These are phyloP conservation scores for Cyrtonyx montezumae DNA, from an alignment of 2,113 vertebrate genomes.

Conservation along the genomic window DNA sequence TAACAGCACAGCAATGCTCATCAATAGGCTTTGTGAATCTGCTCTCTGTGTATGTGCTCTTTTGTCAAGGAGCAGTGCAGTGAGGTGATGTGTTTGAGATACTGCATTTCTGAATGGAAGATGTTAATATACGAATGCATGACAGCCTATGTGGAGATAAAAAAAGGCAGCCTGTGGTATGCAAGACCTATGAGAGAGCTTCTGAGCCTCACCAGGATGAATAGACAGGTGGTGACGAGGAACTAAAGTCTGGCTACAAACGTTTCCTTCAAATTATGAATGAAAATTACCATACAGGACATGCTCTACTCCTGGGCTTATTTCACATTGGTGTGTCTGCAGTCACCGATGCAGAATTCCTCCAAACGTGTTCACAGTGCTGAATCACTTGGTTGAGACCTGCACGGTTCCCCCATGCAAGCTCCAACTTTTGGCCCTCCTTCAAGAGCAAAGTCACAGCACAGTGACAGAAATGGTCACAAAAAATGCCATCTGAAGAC, in stretches of 20 bases:
- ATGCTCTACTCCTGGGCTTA: neutral
- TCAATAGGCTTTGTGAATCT: accelerated
- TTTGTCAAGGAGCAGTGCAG: neutral
- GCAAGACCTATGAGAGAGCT: neutral
- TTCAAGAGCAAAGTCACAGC: neutral
- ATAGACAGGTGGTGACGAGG: neutral
- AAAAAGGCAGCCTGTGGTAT: neutral
- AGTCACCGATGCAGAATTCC: neutral
- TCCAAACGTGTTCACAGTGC: neutral
- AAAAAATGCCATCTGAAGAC: neutral
- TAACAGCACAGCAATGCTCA: neutral
- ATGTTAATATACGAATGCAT: slow-evolving; percentile 43
- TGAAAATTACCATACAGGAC: neutral
- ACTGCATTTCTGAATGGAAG: slow-evolving; percentile 20
- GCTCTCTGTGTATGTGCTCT: neutral
- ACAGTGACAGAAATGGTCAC: neutral
- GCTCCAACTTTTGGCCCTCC: neutral
- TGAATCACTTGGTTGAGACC: neutral
- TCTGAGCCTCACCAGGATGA: neutral
- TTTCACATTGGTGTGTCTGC: neutral
- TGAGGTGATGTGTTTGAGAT: neutral
- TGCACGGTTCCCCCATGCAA: accelerated
- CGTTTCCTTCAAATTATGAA: neutral
- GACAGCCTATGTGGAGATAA: neutral
- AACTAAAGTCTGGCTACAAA: neutral